These are phyloP conservation scores for Hypsibius dujardini DNA, from an alignment of 1,140 invertebrate species.

Conservation along the genomic window DNA sequence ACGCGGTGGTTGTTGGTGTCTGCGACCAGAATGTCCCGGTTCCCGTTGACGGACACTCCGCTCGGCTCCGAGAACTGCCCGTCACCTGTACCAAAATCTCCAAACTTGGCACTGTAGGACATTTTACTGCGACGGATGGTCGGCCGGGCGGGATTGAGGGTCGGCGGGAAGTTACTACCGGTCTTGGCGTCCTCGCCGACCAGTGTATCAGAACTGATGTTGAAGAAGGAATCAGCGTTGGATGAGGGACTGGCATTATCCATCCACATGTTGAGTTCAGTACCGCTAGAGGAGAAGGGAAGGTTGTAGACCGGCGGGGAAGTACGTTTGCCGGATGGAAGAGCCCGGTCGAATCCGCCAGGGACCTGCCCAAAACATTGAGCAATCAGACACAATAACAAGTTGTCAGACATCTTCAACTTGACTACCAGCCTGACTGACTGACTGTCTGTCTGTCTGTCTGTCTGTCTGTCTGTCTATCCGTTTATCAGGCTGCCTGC, in stretches of 20 bases:
- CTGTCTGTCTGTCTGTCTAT: no score
- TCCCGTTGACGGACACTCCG: slow-evolving; percentile 92
- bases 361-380: no score
- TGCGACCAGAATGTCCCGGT: slow-evolving; percentile 97
- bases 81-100: slow-evolving; percentile 95
- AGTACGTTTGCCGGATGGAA: no score
- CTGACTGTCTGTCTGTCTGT: no score
- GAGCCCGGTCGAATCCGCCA: no score
- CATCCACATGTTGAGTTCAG: background rate
- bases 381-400: no score
- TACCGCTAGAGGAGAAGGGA: no score
- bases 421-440: no score
- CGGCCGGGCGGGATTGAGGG: background rate
- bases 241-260: slow-evolving; percentile 3
- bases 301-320: no score
- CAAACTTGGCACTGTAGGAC: slow-evolving; percentile 99
- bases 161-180: background rate
- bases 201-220: background rate
- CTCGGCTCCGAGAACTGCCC: slow-evolving; percentile 98
- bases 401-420: no score
- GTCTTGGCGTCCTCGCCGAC: background rate
- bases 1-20: slow-evolving; percentile 99
- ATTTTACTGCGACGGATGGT: slow-evolving; percentile 67
- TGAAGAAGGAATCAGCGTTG: slow-evolving; percentile 7
- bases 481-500: no score